Percentiles rank a stretch among this genome's conserved stretches.
Conservation (phyloP, 2,888 invertebrate species). For the Geophilus truncorum region DNA sequence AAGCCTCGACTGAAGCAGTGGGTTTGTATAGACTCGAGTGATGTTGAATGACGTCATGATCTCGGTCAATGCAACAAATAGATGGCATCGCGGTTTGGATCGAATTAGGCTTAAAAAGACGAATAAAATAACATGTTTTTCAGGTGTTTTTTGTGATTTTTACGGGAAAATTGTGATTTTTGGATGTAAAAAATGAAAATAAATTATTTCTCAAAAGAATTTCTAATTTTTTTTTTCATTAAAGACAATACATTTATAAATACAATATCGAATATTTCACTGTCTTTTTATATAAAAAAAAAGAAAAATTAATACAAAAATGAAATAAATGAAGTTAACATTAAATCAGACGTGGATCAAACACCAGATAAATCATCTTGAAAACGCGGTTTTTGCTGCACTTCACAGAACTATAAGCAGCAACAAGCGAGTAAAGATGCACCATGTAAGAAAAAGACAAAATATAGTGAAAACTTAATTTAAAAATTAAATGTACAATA, state of each 20-base stretch:
- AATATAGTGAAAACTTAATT: neutral
- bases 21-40: too few species aligned
- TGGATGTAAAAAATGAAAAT: too few species aligned
- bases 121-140: too few species aligned
- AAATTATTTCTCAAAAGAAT: neutral
- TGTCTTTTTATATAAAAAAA: neutral
- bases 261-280: neutral
- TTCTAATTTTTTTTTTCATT: neutral
- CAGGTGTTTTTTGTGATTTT: too few species aligned
- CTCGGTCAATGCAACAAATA: neutral
- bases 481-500: neutral
- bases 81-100: neutral
- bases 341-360: neutral
- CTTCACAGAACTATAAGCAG: neutral
- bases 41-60: neutral
- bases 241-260: neutral
- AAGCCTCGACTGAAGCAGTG: too few species aligned
- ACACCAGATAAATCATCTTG: neutral
- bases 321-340: neutral
- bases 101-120: neutral
- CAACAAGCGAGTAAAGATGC: neutral
- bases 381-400: neutral
- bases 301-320: too few species aligned
- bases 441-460: neutral
- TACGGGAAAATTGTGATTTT: too few species aligned